Evolutionary conservation across 1,140 invertebrate genomes (phyloP), one percentile per base, ranked within the genome.

Genomic region (Drosophila ironensis): DNA sequence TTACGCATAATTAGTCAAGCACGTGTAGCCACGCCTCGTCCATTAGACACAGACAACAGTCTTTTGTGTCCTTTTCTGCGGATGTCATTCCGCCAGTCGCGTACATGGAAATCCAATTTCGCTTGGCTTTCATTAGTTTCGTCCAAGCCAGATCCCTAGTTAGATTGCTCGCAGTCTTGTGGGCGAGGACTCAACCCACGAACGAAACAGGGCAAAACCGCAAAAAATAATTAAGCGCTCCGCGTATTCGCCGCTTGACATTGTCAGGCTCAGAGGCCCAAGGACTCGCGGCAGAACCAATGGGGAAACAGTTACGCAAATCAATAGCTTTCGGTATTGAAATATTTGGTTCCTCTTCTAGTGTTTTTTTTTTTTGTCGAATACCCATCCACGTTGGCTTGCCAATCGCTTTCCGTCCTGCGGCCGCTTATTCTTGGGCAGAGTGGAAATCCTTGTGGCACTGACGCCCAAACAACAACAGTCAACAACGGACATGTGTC

Each of bases 221-320:
- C 80, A 84, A 84, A 84, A 84, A 84, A 84, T 84, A 84, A 84
- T 84, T 84, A 86, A 84, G 80, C 64, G 80, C 81, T 86, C 74
- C 60, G 54, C 74, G 71, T 72, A 67, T 66, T 74, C 69, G 73
- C 51, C 41, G 54, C 70, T 84, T 84, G 78, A 74, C 60, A 84
- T 66, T 84, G 78, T 78, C 78, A 82, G 61, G 16, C 20, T 25
- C 72, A 75, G 52, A 53, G 33, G 19, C 53, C 48, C 28, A 47
- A 47, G 22, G 30, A 7, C 22, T 25, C 25, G 12, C n/a, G 11
- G 14, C n/a, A n/a, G 14, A 27, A 27, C 11, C 45, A 41, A 30
- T 35, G 42, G 19, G 35, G 30, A 48, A 72, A 8, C 22, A 5
- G 22, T 7, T 1, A 7, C 33, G 6, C 33, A 44, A 64, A 64